Base-by-base conservation (phyloP, 2,113 vertebrate species). In the Macaca nemestrina region DNA sequence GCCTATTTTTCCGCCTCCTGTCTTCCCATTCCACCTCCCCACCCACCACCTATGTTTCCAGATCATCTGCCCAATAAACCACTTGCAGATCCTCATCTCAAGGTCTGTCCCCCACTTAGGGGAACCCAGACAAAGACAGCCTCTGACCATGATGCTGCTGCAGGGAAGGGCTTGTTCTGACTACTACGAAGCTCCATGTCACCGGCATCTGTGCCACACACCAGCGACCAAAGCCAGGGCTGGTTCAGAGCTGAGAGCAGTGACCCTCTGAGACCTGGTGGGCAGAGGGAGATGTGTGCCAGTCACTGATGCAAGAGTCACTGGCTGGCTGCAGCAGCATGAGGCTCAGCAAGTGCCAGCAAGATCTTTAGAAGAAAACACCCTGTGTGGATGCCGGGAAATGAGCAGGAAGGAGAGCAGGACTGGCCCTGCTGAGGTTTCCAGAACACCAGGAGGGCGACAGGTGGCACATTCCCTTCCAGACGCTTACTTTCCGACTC, bases 21-120 rank as follows among this genome's bases (percentile, higher is more conserved):
- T 55, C 52, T 13, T 38, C 35, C 61, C 22, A 8, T 32, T 35
- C 48, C 8, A 10, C 32, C 68, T 30, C 57, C 38, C 81, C 16
- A 57, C 38, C 18, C 20, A n/a, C n/a, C 38, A n/a, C 70, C 38
- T 73, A 38, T 73, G 59, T 79, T 75, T 1, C 35, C 10, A 1
- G 20, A 25, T 45, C 64, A 30, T 57, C 52, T 73, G 20, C 30
- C 64, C 18, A 22, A 16, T 14, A 55, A 38, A 68, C 22, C 20
- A 52, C 22, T 25, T 55, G 40, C 16, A 59, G 10, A 18, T 52
- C 52, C 16, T 52, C 52, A 52, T 52, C 52, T 52, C 52, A 52
- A 17, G 5, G 52, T 52, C 52, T 52, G 5, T 52, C 17, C 48
- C 48, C 13, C 0, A 0, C 16, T 52, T 18, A 52, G 52, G 16